Percentiles rank a stretch among this genome's conserved stretches.
Conservation (phyloP, 2,113 vertebrate species). For the Pangasianodon gigas region DNA sequence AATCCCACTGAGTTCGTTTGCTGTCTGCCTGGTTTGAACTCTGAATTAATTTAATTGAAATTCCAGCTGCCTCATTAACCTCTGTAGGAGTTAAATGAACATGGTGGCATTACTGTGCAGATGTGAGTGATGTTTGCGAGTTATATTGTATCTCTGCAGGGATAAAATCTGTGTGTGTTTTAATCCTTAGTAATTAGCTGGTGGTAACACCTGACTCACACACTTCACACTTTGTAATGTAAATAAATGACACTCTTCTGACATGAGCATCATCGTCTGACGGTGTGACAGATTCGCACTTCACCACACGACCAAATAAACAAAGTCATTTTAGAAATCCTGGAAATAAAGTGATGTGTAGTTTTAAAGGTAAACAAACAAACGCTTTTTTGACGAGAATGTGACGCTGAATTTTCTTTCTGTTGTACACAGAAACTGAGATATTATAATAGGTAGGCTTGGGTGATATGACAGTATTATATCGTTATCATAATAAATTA, state of each 20-base stretch:
- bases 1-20: background rate
- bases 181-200: background rate
- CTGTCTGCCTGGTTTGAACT: background rate
- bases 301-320: background rate
- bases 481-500: background rate
- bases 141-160: background rate
- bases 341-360: background rate
- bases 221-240: background rate
- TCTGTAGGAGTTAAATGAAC: background rate
- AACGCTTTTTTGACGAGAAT: background rate
- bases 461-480: background rate
- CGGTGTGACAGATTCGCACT: background rate
- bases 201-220: background rate
- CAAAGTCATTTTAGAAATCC: background rate
- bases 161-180: background rate
- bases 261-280: background rate
- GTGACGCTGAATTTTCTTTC: background rate
- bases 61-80: constrained; percentile 10
- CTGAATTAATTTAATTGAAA: background rate
- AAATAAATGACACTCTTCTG: background rate
- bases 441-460: background rate
- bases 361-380: background rate
- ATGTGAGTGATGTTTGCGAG: background rate
- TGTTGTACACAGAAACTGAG: background rate
- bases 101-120: background rate